phyloP scores from a whole-genome alignment of 2,797 vertebrate species.

The Neopelma chrysocephalum region DNA sequence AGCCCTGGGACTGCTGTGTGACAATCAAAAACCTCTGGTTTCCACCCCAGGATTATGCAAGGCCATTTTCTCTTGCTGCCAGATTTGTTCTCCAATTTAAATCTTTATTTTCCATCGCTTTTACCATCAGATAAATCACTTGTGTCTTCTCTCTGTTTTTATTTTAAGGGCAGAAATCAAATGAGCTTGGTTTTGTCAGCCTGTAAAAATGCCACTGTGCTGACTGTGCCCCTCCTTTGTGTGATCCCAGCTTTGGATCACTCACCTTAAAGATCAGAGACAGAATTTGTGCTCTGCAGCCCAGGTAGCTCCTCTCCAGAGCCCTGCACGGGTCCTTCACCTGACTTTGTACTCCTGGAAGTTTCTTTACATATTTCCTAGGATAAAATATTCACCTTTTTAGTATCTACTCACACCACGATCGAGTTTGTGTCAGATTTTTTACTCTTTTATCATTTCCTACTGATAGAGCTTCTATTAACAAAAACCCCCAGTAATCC shows the following conservation, averaged over 20 bases:
- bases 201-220: rapidly evolving
- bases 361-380: neutral
- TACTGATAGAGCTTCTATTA: neutral
- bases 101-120: neutral
- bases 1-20: neutral
- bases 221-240: neutral
- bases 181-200: neutral
- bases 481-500: too few relatives aligned
- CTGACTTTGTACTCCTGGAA: neutral
- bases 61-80: neutral
- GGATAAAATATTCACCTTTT: neutral
- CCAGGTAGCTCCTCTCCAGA: neutral
- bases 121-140: neutral
- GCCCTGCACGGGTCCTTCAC: neutral
- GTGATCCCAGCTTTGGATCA: neutral
- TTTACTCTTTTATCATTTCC: neutral
- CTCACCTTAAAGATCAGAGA: neutral
- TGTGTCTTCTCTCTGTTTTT: neutral
- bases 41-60: neutral
- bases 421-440: neutral
- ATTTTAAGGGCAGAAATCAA: neutral
- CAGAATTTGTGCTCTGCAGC: neutral
- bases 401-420: neutral
- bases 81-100: neutral
- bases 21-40: neutral